A percentile compares a stretch with the other conserved stretches of the same genome.
Evolutionary conservation across 1,140 invertebrate species (phyloP).

Genomic region (Mycetomoellerius zeteki): DNA sequence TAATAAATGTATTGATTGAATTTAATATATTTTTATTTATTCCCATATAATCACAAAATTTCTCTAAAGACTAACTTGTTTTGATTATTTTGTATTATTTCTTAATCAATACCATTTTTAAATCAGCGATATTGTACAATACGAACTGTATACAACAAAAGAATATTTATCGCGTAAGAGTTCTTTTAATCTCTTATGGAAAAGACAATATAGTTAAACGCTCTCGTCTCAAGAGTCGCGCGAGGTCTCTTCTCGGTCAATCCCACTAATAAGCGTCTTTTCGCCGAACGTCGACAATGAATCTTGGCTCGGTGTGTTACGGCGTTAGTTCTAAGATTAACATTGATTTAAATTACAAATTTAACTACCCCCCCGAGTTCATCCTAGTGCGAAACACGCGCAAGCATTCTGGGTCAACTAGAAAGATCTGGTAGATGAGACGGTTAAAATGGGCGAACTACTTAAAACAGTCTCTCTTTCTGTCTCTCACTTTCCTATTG

Average conservation of each 20-base stretch:
- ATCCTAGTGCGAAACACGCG: constrained; percentile 54
- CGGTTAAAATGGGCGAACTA: constrained; percentile 69
- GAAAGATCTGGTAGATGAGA: constrained; percentile 51
- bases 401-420: constrained; percentile 73
- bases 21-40: not conserved
- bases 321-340: constrained; percentile 72
- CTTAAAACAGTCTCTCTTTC: constrained; percentile 65
- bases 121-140: not conserved
- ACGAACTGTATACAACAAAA: not conserved
- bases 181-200: constrained; percentile 1
- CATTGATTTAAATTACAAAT: constrained; percentile 81
- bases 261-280: constrained; percentile 72
- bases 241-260: constrained; percentile 48
- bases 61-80: not conserved
- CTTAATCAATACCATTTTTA: not conserved
- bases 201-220: constrained; percentile 41
- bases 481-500: constrained; percentile 13
- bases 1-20: not conserved
- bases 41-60: no score
- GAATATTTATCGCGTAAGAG: not conserved
- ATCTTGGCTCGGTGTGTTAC: constrained; percentile 69
- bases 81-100: not conserved
- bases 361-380: constrained; percentile 69
- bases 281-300: constrained; percentile 68
- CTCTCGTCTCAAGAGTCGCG: constrained; percentile 29